Base-by-base conservation (phyloP, 2,888 invertebrate species). In the Thyatira batis region DNA sequence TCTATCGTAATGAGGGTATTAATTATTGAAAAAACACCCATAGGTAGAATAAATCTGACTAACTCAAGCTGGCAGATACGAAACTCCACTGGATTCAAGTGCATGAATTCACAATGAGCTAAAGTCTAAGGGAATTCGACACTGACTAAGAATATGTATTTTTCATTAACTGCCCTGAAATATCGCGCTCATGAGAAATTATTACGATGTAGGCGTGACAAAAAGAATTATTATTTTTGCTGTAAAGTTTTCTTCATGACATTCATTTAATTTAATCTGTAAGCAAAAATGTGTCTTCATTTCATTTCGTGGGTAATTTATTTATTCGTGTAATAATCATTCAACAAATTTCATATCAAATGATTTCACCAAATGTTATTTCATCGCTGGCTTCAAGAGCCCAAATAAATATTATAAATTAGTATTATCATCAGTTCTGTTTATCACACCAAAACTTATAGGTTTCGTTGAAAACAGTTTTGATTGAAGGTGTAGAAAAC, bases 71-170 rank as follows among this genome's bases (percentile, higher is more conserved):
- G n/a, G 17, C 27, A 27, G 48, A 53, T 50, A 57, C 49, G 49
- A 55, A 54, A 51, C 51, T 61, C 39, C 39, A 58, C 25, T 52
- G 65, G 59, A 70, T 65, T 66, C 51, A 61, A 53, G 44, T 56
- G 44, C 61, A 73, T 75, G 64, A 73, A 76, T 76, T 69, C 55
- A 58, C 57, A 73, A 76, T 74, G 55, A 50, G 44, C 54, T 50
- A 43, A 51, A 43, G 50, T 30, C 17, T 21, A 20, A 52, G 50
- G 21, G 25, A 51, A 30, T 11, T 50, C 10, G 50, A 27, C 43
- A 45, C 44, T n/a, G 33, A 13, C 50, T 21, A 28, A 52, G 49
- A 52, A 59, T 53, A 57, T 58, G 28, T 50, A 59, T 59, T 55
- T 58, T 59, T 57, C 55, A 56, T 53, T 33, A 44, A 52, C 33